Evolutionary conservation across 2,888 invertebrate species (phyloP), one percentile per base, ranked within the genome.

Genomic region (Aphrophora alni): DNA sequence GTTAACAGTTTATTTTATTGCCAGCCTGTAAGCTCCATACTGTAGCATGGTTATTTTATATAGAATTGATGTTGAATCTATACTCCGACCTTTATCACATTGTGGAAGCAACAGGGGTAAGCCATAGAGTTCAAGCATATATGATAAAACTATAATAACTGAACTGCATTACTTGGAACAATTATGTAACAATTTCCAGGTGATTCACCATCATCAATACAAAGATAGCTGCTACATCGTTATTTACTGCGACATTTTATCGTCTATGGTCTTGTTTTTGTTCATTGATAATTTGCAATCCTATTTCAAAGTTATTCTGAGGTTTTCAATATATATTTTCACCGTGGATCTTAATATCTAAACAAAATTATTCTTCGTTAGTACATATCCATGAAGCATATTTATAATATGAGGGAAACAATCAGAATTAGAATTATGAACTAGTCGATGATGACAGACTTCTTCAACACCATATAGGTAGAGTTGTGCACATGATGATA

Each of bases 31-130:
- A 14, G 26, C 76, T 33, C 38, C 44, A 69, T 69, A 76, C 68
- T 80, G 69, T 38, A 27, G n/a, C 80, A 80, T 80, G 14, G 78
- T 72, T 7, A 78, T 12, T 21, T 4, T 72, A 3, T 72, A 8
- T 8, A 17, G 72, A 8, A 72, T 24, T 73, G 33, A 26, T 0
- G 38, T 72, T n/a, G 26, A 1, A 14, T 17, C 8, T 68, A 21
- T 77, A 27, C 59, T 7, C 26, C 68, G 59, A 27, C 68, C 77
- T 10, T n/a, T 21, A 26, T 77, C 77, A 4, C 77, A 59, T 24
- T 26, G 27, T 8, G 75, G 59, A 21, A 28, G 38, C 7, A 75
- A 12, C 38, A 73, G 27, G 73, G 14, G 21, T 73, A 73, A 28
- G 33, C 33, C 33, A 33, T 33, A 5, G 33, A 8, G 8, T 33